Base-by-base conservation (phyloP, 1,140 invertebrate genomes). In the Drosophila orosa region DNA sequence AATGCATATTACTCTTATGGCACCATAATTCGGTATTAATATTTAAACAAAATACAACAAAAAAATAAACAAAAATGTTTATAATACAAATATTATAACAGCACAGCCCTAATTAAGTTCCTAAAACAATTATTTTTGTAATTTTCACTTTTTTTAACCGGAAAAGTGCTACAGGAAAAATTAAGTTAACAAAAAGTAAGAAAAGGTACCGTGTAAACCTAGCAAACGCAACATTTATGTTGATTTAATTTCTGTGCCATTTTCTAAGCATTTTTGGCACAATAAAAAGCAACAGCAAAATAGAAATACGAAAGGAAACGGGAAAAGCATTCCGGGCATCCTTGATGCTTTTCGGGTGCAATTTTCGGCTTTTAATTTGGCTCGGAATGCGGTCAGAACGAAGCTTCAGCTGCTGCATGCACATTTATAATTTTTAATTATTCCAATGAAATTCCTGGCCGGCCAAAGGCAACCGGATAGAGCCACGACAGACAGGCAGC, bases 341-440 rank as follows among this genome's bases (percentile, higher is more conserved):
- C 39, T 63, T 60, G 45, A 67, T 44, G 68, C 37, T 39, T 48
- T 37, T 71, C 50, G 29, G 44, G 22, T 71, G 68, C 66, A 72
- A 71, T 72, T 72, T 72, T 58, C 7, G 60, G 59, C 50, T 82
- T 82, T 82, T 82, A 82, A 82, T 82, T 82, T 82, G 68, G 58
- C 45, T 61, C 56, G 79, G 79, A 82, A 82, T 82, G 79, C 79
- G 79, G 79, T 82, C 78, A 80, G 44, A 35, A 40, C 35, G 24
- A 24, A 27, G 35, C 44, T 39, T 68, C 35, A 52, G 60, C 63
- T 66, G 61, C 61, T 56, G 39, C 27, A 60, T 67, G 44, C 76
- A 79, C 68, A 79, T 79, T 79, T 79, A 79, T 79, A 79, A 79
- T 79, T 79, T 79, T 79, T 79, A 79, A 79, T 79, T 79, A 80